Conservation (phyloP, 1,140 invertebrate species). For the Cherax destructor region DNA sequence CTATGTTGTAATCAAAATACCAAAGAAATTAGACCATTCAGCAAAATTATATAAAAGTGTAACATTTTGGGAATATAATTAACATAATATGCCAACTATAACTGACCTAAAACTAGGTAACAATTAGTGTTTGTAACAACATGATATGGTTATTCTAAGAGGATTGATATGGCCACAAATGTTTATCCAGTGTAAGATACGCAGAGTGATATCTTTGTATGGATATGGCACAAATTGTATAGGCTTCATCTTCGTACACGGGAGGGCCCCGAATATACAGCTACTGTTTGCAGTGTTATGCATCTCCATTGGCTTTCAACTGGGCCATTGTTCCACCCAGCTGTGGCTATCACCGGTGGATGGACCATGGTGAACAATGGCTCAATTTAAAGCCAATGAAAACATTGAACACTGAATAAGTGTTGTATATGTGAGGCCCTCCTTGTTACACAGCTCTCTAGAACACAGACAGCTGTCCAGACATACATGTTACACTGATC, state of each 20-base stretch:
- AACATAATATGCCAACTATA: conserved; percentile 35
- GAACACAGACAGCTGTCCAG: background rate
- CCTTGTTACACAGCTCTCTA: background rate
- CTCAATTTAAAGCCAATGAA: too few species aligned
- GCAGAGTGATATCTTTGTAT: background rate
- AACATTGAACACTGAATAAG: too few species aligned
- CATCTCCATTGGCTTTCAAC: too few species aligned
- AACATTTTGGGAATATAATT: conserved; percentile 23
- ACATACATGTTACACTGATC: background rate
- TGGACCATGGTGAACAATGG: too few species aligned
- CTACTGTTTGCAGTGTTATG: too few species aligned
- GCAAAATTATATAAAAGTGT: conserved; percentile 36
- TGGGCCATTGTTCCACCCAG: too few species aligned
- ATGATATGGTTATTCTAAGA: conserved; percentile 40
- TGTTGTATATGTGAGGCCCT: too few species aligned
- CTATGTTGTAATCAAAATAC: conserved; percentile 41
- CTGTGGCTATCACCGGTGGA: too few species aligned
- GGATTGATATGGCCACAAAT: conserved; percentile 32
- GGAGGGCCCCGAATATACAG: too few species aligned
- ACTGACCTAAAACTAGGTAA: conserved; percentile 38
- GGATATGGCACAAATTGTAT: conserved; percentile 23
- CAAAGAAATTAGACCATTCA: conserved; percentile 31
- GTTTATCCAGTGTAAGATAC: conserved; percentile 9
- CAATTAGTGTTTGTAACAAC: conserved; percentile 36
- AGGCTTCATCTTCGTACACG: background rate